Evolutionary conservation across 2,888 invertebrate genomes (phyloP).

Genomic region (Dynastes grantii): DNA sequence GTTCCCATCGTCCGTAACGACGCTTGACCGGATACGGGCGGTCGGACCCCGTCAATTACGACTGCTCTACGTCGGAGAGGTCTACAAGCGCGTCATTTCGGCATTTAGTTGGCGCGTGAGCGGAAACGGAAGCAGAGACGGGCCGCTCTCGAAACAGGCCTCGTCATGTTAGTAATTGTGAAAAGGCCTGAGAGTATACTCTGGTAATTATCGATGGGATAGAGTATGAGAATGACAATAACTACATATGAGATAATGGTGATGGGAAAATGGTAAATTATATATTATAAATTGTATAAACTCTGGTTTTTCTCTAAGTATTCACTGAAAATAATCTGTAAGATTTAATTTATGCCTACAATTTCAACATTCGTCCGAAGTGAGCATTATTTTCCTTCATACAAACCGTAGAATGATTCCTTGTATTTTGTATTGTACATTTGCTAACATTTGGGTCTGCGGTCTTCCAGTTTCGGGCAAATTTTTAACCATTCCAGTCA

Average conservation of each 20-base stretch:
- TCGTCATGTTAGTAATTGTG: background rate
- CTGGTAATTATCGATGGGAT: background rate
- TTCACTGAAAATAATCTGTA: too few species aligned
- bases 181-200: background rate
- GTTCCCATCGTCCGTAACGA: conserved; percentile 3
- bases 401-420: too few species aligned
- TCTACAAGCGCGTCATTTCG: too few species aligned
- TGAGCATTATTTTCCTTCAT: too few species aligned
- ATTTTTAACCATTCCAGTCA: too few species aligned
- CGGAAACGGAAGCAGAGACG: conserved; percentile 27
- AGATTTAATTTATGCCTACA: too few species aligned
- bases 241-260: background rate
- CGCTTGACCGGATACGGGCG: background rate
- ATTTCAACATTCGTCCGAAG: too few species aligned
- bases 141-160: background rate
- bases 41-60: background rate
- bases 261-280: background rate
- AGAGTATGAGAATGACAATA: background rate
- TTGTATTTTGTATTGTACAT: too few species aligned
- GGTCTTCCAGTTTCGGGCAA: too few species aligned
- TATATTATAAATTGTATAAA: too few species aligned
- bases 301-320: too few species aligned
- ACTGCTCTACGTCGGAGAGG: background rate
- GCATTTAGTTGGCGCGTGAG: conserved; percentile 12
- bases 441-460: too few species aligned